A percentile compares a stretch with the other conserved stretches of the same genome.
phyloP scores from a whole-genome alignment of 2,888 invertebrate species.

The Sphaerophoria rueppellii region DNA sequence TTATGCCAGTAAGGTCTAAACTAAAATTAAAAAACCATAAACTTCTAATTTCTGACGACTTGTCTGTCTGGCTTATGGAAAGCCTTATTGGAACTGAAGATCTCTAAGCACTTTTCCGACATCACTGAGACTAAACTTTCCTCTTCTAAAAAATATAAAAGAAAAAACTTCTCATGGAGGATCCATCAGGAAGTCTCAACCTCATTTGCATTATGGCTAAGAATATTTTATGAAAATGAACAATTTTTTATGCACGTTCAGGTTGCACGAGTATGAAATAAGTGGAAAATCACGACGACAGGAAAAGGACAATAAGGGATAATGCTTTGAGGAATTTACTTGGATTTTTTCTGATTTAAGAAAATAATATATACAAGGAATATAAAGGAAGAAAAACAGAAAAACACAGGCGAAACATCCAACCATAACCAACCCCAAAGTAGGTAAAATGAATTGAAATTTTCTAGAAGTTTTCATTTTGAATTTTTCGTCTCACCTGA shows the following conservation, averaged over 20 bases:
- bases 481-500: constrained; percentile 11
- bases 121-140: neutral
- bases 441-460: constrained; percentile 32
- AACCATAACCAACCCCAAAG: neutral
- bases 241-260: constrained; percentile 56
- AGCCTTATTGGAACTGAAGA: too few relatives aligned
- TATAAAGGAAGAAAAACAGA: neutral
- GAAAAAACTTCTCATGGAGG: neutral
- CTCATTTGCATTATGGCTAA: constrained; percentile 54
- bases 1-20: too few relatives aligned
- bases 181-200: constrained; percentile 35
- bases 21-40: too few relatives aligned
- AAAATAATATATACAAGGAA: too few relatives aligned
- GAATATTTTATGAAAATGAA: constrained; percentile 58
- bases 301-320: constrained; percentile 44
- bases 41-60: too few relatives aligned
- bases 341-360: too few relatives aligned
- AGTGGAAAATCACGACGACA: constrained; percentile 45
- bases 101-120: neutral
- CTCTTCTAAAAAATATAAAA: constrained; percentile 6
- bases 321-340: constrained; percentile 21
- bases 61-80: too few relatives aligned
- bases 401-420: neutral
- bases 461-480: constrained; percentile 20
- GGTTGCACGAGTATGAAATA: constrained; percentile 36